Conservation (phyloP, 1,140 invertebrate genomes). For the Bombyx mori region DNA sequence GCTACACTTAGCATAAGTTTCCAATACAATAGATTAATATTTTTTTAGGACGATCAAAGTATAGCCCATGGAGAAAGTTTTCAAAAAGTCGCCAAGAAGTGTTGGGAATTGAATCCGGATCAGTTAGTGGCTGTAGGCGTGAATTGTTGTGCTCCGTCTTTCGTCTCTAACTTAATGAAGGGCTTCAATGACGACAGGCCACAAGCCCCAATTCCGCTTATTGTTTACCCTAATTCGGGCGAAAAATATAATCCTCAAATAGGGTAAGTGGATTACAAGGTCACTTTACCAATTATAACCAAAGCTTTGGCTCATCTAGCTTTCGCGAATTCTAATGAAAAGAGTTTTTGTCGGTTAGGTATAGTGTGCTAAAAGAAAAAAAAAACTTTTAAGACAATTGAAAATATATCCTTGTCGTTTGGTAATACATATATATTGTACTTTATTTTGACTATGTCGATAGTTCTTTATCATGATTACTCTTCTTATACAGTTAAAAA, state of each 20-base stretch:
- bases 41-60: constrained; percentile 73
- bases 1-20: too few species aligned
- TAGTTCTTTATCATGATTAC: too few species aligned
- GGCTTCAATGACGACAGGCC: constrained; percentile 70
- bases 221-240: constrained; percentile 86
- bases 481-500: too few species aligned
- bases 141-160: constrained; percentile 82
- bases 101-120: constrained; percentile 75
- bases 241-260: constrained; percentile 77
- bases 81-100: constrained; percentile 72
- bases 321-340: too few species aligned
- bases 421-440: too few species aligned
- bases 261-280: constrained; percentile 48
- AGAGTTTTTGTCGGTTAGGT: too few species aligned
- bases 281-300: too few species aligned
- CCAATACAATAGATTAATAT: neutral
- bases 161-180: constrained; percentile 72
- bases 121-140: constrained; percentile 86
- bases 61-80: constrained; percentile 85
- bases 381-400: too few species aligned
- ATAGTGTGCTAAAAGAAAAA: too few species aligned
- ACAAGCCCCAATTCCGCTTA: constrained; percentile 73
- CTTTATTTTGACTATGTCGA: too few species aligned
- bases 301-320: too few species aligned
- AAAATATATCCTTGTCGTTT: too few species aligned